These are phyloP conservation scores for Agrochola circellaris DNA, from an alignment of 2,888 invertebrate genomes.

Conservation along the genomic window DNA sequence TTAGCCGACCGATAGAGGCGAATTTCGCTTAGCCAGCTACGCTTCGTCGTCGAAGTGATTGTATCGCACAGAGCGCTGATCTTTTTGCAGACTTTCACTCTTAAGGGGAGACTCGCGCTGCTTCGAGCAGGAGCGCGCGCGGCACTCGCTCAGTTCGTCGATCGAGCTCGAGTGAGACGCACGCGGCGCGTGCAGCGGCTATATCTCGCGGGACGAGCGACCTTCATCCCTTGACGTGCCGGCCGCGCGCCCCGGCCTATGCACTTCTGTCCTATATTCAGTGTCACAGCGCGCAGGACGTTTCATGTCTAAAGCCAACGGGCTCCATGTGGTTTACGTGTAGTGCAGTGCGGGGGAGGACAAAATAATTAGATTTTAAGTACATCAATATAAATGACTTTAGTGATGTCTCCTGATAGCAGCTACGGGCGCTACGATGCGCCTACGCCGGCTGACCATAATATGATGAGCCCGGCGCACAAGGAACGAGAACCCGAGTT, in stretches of 20 bases:
- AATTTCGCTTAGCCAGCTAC: conserved; percentile 85
- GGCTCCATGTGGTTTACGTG: conserved; percentile 87
- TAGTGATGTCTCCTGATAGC: conserved; percentile 93
- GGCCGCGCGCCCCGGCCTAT: conserved; percentile 80
- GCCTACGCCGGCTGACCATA: conserved; percentile 90
- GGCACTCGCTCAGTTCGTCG: conserved; percentile 89
- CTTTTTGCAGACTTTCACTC: conserved; percentile 92
- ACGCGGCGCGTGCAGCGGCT: conserved; percentile 85
- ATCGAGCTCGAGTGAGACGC: conserved; percentile 90
- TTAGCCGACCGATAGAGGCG: conserved; percentile 87
- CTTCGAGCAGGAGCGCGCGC: conserved; percentile 86
- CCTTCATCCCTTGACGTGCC: conserved; percentile 88
- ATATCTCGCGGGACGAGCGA: conserved; percentile 78
- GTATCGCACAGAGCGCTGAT: conserved; percentile 89
- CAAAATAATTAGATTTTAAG: conserved; percentile 77
- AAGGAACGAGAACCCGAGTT: conserved; percentile 92
- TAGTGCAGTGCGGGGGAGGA: conserved; percentile 86
- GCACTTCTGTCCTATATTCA: conserved; percentile 86
- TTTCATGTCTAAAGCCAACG: conserved; percentile 73
- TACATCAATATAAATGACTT: conserved; percentile 78
- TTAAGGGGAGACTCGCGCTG: conserved; percentile 87
- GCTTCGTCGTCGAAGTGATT: conserved; percentile 85
- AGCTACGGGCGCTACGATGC: conserved; percentile 90
- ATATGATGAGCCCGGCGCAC: conserved; percentile 83
- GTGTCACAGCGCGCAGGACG: conserved; percentile 79